These are phyloP conservation scores for Telmatochromis sp. DNA, from an alignment of 2,113 vertebrate species.

Conservation along the genomic window DNA sequence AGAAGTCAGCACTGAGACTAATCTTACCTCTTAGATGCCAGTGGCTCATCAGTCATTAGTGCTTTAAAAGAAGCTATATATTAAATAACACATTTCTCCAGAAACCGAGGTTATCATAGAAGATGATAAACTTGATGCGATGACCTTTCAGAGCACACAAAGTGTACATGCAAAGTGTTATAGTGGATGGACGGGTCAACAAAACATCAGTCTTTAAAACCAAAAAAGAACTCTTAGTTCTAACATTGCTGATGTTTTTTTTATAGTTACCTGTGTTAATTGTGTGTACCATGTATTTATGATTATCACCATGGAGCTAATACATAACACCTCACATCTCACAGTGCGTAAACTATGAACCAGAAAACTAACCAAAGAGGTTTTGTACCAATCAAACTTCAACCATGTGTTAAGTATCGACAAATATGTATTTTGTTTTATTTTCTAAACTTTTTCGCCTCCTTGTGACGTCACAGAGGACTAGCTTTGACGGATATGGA, in stretches of 20 bases:
- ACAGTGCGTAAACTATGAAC: not conserved
- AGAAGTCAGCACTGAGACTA: not conserved
- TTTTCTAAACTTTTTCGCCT: fast-evolving
- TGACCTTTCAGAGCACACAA: not conserved
- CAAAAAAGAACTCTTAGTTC: not conserved
- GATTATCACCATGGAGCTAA: not conserved
- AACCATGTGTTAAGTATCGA: not conserved
- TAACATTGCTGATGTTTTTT: not conserved
- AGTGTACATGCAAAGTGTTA: not conserved
- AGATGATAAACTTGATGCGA: not conserved
- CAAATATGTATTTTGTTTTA: not conserved
- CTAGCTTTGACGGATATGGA: not conserved
- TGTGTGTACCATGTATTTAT: not conserved
- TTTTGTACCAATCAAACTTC: not conserved
- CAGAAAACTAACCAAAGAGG: not conserved
- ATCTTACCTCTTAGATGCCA: not conserved
- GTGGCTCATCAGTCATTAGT: not conserved
- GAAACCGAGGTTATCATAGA: not conserved
- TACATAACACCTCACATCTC: not conserved
- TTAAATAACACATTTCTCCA: not conserved
- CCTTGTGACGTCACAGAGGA: not conserved
- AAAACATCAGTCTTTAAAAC: not conserved
- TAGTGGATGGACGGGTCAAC: not conserved
- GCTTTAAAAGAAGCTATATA: not conserved
- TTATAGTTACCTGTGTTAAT: not conserved